phyloP scores from a whole-genome alignment of 2,888 invertebrate genomes.

The Xestobium rufovillosum region DNA sequence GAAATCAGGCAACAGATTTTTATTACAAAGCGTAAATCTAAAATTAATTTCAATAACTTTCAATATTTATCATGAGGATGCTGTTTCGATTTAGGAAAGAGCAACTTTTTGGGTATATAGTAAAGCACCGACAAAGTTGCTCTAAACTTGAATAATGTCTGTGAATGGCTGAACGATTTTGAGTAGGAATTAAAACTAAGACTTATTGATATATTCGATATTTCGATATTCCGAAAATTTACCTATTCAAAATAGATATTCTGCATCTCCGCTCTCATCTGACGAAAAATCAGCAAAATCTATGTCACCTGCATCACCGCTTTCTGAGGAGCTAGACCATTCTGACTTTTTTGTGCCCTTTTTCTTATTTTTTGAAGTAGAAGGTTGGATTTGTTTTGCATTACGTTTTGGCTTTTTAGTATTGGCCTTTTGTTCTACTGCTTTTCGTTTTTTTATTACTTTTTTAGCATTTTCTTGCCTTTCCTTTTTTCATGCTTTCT shows the following conservation, averaged over 20 bases:
- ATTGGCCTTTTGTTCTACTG: slow-evolving; percentile 1
- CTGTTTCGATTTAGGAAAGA: too few species aligned
- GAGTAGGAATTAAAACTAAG: too few species aligned
- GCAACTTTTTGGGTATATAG: too few species aligned
- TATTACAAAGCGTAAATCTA: too few species aligned
- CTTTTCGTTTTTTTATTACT: background rate
- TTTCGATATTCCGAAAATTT: slow-evolving; percentile 3
- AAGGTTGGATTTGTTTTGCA: slow-evolving; percentile 4
- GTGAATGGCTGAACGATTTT: too few species aligned
- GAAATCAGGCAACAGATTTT: too few species aligned
- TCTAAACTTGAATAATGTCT: too few species aligned
- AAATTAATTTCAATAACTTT: too few species aligned
- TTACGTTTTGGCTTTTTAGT: slow-evolving; percentile 1
- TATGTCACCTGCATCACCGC: slow-evolving; percentile 2
- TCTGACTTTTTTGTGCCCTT: slow-evolving; percentile 4
- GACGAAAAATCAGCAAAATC: slow-evolving; percentile 4
- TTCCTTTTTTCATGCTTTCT: slow-evolving; percentile 1
- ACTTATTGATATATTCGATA: too few species aligned
- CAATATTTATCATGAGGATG: too few species aligned
- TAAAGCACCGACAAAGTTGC: too few species aligned
- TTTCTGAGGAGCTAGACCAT: slow-evolving; percentile 1
- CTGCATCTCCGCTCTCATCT: slow-evolving; percentile 3
- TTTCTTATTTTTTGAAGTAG: slow-evolving; percentile 3
- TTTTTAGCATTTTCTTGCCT: slow-evolving; percentile 4
- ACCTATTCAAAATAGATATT: slow-evolving; percentile 2